Conservation (phyloP, 2,113 vertebrate genomes). For the Origma solitaria region DNA sequence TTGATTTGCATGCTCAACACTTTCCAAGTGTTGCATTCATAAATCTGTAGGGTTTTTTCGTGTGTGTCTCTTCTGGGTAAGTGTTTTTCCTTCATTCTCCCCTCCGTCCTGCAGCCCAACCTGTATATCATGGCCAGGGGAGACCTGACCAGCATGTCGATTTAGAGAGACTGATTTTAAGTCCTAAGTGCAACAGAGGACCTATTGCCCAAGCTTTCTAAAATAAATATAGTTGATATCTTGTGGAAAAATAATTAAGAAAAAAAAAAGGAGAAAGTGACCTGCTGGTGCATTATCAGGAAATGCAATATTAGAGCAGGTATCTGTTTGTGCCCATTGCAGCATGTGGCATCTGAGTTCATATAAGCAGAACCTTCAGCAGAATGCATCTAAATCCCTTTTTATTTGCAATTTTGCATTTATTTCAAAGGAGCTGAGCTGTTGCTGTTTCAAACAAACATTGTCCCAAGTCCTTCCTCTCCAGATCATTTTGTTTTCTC, state of each 20-base stretch:
- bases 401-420: not conserved
- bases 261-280: not conserved
- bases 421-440: not conserved
- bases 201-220: not conserved
- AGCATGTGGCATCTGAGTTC: not conserved
- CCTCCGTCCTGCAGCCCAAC: not conserved
- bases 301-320: not conserved
- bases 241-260: not conserved
- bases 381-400: not conserved
- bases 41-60: constrained; percentile 27
- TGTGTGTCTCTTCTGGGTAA: not conserved
- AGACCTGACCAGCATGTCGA: not conserved
- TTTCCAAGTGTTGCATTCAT: constrained; percentile 50
- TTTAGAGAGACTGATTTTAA: not conserved
- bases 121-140: not conserved
- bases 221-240: not conserved
- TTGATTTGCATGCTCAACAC: constrained; percentile 57
- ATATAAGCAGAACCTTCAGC: not conserved
- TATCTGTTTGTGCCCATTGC: not conserved
- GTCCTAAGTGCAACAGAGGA: not conserved
- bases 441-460: not conserved
- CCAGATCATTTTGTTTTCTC: not conserved
- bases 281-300: not conserved
- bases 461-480: not conserved
- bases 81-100: not conserved